Percentiles rank a stretch among this genome's conserved stretches.
phyloP scores from a whole-genome alignment of 2,888 invertebrate genomes.

The Spodoptera littoralis region DNA sequence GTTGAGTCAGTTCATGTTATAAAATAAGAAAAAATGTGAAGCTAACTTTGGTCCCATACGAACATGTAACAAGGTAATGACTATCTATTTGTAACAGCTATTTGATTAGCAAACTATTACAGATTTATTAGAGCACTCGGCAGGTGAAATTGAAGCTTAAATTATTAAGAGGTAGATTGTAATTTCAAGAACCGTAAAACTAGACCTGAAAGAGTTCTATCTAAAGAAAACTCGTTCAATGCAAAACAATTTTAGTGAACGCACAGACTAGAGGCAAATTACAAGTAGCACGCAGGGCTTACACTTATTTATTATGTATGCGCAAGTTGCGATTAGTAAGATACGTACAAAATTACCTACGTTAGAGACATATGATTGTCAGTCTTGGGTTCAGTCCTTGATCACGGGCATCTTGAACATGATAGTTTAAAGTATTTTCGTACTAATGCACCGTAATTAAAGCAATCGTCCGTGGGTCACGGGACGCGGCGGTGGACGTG shows the following conservation, averaged over 20 bases:
- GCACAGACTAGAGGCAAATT: conserved; percentile 75
- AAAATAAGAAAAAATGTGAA: conserved; percentile 63
- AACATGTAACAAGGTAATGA: conserved; percentile 57
- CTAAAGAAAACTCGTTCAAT: conserved; percentile 71
- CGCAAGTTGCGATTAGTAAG: conserved; percentile 74
- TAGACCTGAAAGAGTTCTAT: conserved; percentile 73
- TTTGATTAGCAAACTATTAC: conserved; percentile 60
- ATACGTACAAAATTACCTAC: conserved; percentile 79
- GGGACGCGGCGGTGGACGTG: conserved; percentile 24
- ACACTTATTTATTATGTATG: conserved; percentile 69
- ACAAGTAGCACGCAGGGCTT: conserved; percentile 79
- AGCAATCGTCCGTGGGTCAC: conserved; percentile 65
- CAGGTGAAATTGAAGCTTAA: conserved; percentile 77
- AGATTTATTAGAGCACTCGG: conserved; percentile 59
- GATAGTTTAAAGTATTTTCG: conserved; percentile 86
- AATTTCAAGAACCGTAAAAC: conserved; percentile 83
- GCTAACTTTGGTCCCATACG: conserved; percentile 78
- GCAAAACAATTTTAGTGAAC: conserved; percentile 67
- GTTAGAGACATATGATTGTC: conserved; percentile 84
- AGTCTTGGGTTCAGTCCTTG: conserved; percentile 87
- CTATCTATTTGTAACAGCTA: conserved; percentile 67
- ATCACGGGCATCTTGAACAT: conserved; percentile 81
- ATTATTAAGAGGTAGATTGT: conserved; percentile 87
- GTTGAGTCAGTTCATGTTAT: conserved; percentile 64
- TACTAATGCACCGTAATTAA: conserved; percentile 84